Evolutionary conservation across 64 coral and sea anemone genomes (phyloP), one percentile per base, ranked within the genome.

Genomic region (Montipora foliosa): DNA sequence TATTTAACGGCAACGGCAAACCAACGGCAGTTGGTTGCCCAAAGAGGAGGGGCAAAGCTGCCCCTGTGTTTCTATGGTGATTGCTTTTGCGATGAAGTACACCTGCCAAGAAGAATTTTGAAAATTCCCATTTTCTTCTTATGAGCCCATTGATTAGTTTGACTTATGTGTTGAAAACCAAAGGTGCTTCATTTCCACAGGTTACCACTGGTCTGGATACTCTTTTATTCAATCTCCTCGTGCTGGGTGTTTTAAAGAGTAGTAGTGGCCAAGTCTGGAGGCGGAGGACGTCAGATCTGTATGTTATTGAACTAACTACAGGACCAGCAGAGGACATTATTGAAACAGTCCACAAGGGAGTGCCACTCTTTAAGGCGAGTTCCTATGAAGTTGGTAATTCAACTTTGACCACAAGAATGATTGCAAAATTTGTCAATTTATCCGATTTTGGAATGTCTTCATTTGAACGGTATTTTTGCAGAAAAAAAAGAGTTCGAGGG

Each of bases 201-300:
- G 94, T 98, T 8, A 49, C 14, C 4, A 87, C 81, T 48, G 94
- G 91, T 19, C 88, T 98, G 20, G 97, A 95, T 53, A 84, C 90
- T n/a, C 48, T 98, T 47, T 72, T 98, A 24, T 98, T 98, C 61
- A 93, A 98, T 64, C 79, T 98, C 24, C 47, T 95, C 4, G 80
- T 98, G 6, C 88, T 98, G 67, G 90, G 94, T 58, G 82, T 71
- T 10, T 64, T 98, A 44, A 81, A 75, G 44, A 95, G 95, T 62
- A 88, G 72, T 52, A 88, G 81, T 84, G 97, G 94, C 5, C 91
- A 79, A 84, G 83, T 95, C 6, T 98, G 97, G 97, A 95, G 97
- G 82, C 87, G 92, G 50, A 75, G 90, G 77, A 4, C 49, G 19
- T 91, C 97, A n/a, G 97, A 98, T 78, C 75, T 98, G 50, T 98